Conservation (phyloP, 1,140 invertebrate species). For the Oppia nitens region DNA sequence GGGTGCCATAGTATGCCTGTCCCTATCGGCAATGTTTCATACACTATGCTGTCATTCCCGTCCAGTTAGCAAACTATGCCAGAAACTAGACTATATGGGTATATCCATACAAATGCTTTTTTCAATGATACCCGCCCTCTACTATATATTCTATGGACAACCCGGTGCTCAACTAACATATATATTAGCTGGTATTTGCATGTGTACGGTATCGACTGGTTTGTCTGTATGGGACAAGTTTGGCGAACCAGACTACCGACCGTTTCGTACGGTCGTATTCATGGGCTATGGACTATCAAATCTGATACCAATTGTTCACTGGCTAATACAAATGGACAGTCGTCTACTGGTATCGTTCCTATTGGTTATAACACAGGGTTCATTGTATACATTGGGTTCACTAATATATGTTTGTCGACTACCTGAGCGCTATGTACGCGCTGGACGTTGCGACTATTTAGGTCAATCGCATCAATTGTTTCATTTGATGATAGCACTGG, state of each 20-base stretch:
- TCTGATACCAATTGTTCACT: conserved; percentile 52
- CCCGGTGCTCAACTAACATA: conserved; percentile 62
- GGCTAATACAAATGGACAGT: conserved; percentile 31
- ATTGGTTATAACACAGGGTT: conserved; percentile 88
- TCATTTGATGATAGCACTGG: conserved; percentile 85
- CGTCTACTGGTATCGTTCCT: conserved; percentile 55
- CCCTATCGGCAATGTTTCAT: conserved; percentile 91
- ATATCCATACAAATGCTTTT: conserved; percentile 93
- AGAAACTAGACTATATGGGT: conserved; percentile 96
- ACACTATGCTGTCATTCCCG: conserved; percentile 94
- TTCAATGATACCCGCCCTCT: conserved; percentile 96
- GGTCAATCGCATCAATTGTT: conserved; percentile 52
- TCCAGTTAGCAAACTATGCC: conserved; percentile 79
- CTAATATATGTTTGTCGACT: conserved; percentile 83
- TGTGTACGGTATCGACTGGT: conserved; percentile 79
- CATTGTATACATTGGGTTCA: conserved; percentile 84
- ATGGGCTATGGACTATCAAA: conserved; percentile 86
- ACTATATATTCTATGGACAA: conserved; percentile 93
- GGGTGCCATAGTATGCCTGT: conserved; percentile 88
- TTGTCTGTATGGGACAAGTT: conserved; percentile 95
- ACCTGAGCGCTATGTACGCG: conserved; percentile 92
- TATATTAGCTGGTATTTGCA: conserved; percentile 65
- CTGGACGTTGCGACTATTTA: conserved; percentile 98
- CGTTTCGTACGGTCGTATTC: conserved; percentile 68
- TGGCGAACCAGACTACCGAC: conserved; percentile 70